phyloP scores from a whole-genome alignment of 1,140 invertebrate genomes.

The Drosophila virilis region DNA sequence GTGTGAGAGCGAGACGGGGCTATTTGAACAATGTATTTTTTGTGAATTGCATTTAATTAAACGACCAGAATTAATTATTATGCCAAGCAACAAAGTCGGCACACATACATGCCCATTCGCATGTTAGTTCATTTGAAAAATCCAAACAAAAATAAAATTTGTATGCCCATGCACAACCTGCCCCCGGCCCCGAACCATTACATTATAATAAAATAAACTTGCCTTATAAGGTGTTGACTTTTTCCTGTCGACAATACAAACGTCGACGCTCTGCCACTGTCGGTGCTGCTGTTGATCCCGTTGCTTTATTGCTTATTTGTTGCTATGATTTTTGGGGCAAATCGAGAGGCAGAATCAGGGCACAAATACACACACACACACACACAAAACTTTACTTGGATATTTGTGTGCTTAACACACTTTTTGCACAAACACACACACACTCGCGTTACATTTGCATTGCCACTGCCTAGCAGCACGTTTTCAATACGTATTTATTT shows the following conservation, averaged over 20 bases:
- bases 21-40: constrained; percentile 18
- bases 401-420: constrained; percentile 35
- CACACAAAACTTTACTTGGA: constrained; percentile 27
- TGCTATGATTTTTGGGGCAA: constrained; percentile 22
- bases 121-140: constrained; percentile 20
- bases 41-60: constrained; percentile 47
- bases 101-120: not conserved
- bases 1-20: not conserved
- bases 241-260: constrained; percentile 37
- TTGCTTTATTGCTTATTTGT: constrained; percentile 18
- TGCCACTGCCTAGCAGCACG: constrained; percentile 13
- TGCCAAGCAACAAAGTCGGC: constrained; percentile 17
- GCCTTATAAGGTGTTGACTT: constrained; percentile 65
- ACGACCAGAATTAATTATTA: constrained; percentile 38
- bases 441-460: constrained; percentile 31
- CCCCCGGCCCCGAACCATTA: not conserved
- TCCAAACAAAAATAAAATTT: constrained; percentile 34
- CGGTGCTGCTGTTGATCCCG: constrained; percentile 7
- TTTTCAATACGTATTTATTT: constrained; percentile 42
- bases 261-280: constrained; percentile 19
- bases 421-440: constrained; percentile 39
- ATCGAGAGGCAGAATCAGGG: constrained; percentile 4
- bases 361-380: not conserved
- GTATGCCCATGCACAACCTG: constrained; percentile 2
- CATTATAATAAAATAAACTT: constrained; percentile 50